These are phyloP conservation scores for Luidia sarsii DNA, from an alignment of 53 echinoderm and acorn worm species.

Conservation along the genomic window DNA sequence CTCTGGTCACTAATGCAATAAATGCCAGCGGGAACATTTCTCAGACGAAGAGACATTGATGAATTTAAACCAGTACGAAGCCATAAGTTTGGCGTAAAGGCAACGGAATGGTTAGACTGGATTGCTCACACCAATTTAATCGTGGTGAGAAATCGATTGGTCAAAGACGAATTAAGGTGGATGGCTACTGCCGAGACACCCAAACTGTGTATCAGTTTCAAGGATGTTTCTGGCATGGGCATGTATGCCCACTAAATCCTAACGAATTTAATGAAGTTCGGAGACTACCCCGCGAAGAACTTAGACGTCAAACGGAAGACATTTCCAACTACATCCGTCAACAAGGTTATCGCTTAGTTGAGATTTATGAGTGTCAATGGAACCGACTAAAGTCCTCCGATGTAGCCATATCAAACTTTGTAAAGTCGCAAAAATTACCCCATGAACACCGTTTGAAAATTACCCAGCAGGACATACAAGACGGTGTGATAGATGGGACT, in stretches of 20 bases:
- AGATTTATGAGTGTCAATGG: neutral
- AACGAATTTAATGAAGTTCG: neutral
- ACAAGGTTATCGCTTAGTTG: neutral
- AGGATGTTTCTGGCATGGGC: constrained; percentile 21
- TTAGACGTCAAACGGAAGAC: neutral
- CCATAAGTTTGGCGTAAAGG: neutral
- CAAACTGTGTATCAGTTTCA: neutral
- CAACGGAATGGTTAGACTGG: neutral
- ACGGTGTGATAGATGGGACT: neutral
- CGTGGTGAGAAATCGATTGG: neutral
- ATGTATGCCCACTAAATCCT: constrained; percentile 7
- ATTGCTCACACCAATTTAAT: neutral
- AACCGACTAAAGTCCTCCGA: no score
- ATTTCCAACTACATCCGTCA: constrained; percentile 10
- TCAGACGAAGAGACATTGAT: neutral
- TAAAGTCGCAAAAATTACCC: neutral
- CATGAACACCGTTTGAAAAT: neutral
- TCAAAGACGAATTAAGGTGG: neutral
- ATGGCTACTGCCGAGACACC: neutral
- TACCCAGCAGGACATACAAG: neutral
- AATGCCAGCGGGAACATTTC: neutral
- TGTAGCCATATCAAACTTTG: no score
- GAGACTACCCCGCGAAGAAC: neutral
- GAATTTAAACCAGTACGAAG: neutral
- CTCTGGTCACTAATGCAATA: neutral